These are phyloP conservation scores for Melieria crassipennis DNA, from an alignment of 2,888 invertebrate genomes.

Conservation along the genomic window DNA sequence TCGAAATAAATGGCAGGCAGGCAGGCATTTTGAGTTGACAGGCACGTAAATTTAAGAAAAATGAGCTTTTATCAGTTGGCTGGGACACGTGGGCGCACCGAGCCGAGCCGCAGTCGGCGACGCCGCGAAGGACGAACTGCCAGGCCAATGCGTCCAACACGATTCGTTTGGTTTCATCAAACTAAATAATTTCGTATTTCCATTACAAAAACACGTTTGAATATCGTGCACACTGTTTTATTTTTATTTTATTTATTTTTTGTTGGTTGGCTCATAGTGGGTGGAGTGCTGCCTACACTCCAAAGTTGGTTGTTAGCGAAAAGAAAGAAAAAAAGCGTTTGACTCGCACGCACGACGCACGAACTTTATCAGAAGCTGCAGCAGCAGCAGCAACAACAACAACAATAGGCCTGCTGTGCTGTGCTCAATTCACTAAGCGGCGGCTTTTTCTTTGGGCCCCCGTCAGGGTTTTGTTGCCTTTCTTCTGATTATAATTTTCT, in stretches of 20 bases:
- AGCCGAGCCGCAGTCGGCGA: no score
- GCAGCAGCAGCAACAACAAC: neutral
- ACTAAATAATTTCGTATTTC: slow-evolving; percentile 14
- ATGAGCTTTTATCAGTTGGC: slow-evolving; percentile 49
- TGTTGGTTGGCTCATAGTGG: neutral
- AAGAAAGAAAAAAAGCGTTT: neutral
- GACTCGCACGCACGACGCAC: slow-evolving; percentile 8
- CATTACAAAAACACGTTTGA: slow-evolving; percentile 34
- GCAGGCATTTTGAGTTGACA: slow-evolving; percentile 56
- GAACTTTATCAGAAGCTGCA: slow-evolving; percentile 16
- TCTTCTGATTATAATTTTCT: slow-evolving; percentile 20
- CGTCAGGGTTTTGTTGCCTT: neutral
- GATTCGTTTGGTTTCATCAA: no score
- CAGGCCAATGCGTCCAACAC: no score
- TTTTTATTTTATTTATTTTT: neutral
- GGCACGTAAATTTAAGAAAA: slow-evolving; percentile 60
- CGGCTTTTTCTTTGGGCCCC: no score
- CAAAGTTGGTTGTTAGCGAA: no score
- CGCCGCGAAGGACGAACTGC: no score
- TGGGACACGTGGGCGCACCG: no score
- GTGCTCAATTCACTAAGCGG: no score
- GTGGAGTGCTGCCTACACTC: neutral
- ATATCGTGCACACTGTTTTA: slow-evolving; percentile 25
- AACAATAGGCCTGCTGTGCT: no score
- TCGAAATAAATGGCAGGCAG: slow-evolving; percentile 31